phyloP scores from a whole-genome alignment of 2,797 vertebrate genomes.

The Sphaeramia orbicularis region DNA sequence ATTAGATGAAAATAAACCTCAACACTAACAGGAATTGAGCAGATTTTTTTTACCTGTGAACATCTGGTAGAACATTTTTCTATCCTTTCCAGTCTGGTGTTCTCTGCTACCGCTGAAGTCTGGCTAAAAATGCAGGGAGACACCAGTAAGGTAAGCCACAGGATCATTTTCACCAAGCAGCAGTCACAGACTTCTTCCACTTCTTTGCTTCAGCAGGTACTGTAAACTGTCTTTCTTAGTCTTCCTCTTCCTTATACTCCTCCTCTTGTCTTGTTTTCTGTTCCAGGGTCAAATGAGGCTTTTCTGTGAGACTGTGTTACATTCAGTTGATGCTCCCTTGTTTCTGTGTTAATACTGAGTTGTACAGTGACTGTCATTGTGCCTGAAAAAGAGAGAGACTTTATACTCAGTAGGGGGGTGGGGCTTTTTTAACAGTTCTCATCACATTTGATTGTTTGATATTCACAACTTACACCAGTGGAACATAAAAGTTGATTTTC shows the following conservation, averaged over 20 bases:
- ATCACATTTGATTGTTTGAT: no score
- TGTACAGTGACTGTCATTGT: slow-evolving; percentile 3
- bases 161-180: slow-evolving; percentile 59
- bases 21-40: neutral
- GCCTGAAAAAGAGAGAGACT: no score
- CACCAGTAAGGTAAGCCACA: slow-evolving; percentile 55
- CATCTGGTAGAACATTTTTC: slow-evolving; percentile 68
- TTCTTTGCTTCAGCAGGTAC: neutral
- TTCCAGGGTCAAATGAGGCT: neutral
- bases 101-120: slow-evolving; percentile 55
- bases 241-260: neutral
- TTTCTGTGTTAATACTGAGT: neutral
- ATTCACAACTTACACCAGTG: no score
- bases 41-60: slow-evolving; percentile 75
- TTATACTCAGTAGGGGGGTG: no score
- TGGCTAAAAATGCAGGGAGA: slow-evolving; percentile 36
- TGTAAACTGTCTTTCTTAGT: neutral
- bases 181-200: neutral
- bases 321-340: neutral
- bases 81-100: slow-evolving; percentile 67
- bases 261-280: neutral
- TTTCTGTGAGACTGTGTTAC: neutral
- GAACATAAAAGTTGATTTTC: neutral
- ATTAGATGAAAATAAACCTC: neutral
- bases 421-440: slow-evolving; percentile 9